A percentile compares a stretch with the other conserved stretches of the same genome.
Evolutionary conservation across 2,113 vertebrate species (phyloP).

Genomic region (Zosterops lateralis): DNA sequence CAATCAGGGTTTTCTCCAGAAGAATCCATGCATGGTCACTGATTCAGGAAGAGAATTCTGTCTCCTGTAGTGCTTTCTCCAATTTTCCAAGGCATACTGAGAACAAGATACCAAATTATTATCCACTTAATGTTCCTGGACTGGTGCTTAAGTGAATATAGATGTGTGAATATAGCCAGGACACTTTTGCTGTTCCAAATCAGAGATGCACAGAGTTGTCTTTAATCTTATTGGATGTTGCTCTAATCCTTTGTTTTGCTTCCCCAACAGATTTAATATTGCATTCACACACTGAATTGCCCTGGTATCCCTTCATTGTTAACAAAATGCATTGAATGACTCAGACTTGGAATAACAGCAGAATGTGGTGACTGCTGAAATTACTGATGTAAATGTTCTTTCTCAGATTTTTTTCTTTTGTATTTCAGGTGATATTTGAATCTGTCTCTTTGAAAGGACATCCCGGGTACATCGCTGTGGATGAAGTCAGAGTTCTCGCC

Average conservation of each 20-base stretch:
- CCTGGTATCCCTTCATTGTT: neutral
- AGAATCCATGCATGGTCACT: neutral
- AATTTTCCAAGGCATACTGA: neutral
- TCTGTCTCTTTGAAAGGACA: slow-evolving; percentile 92
- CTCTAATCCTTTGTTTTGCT: neutral
- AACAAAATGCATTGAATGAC: neutral
- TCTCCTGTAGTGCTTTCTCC: neutral
- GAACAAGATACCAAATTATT: neutral
- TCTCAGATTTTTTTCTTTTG: slow-evolving; percentile 9
- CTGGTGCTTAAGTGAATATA: neutral
- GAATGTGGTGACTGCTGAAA: neutral
- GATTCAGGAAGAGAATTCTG: neutral
- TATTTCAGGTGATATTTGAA: slow-evolving; percentile 93
- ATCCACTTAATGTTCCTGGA: neutral
- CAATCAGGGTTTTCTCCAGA: neutral
- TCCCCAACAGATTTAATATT: neutral
- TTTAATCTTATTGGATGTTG: neutral
- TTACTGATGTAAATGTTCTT: neutral
- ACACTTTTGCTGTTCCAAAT: neutral
- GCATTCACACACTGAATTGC: neutral
- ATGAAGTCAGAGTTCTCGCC: slow-evolving; percentile 93
- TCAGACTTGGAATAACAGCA: neutral
- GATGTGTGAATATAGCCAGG: neutral
- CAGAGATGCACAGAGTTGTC: neutral
- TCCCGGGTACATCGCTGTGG: slow-evolving; percentile 92